Conservation (phyloP, 35 echinoderm and acorn worm species). For the Acanthaster planci region DNA sequence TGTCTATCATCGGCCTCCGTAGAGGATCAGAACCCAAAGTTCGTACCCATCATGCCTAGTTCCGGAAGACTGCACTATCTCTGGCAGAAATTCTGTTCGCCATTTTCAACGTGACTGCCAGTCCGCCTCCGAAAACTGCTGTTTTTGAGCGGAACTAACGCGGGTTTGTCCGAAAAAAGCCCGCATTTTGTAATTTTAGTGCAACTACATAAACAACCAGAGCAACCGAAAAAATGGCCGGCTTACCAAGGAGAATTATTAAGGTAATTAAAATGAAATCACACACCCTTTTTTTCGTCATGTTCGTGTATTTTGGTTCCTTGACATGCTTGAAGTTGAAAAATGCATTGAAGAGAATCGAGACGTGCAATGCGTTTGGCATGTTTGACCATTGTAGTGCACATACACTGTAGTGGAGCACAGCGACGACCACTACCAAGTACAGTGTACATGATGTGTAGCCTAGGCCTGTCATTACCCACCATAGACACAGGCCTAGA, state of each 20-base stretch:
- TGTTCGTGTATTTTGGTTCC: background rate
- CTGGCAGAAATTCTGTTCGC: slow-evolving; percentile 13
- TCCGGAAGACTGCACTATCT: slow-evolving; percentile 3
- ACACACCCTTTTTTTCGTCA: slow-evolving; percentile 24
- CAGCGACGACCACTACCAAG: too few species aligned
- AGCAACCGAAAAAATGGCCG: slow-evolving; percentile 9
- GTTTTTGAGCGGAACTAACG: background rate
- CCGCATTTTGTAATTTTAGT: background rate
- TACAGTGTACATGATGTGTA: too few species aligned
- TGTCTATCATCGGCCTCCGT: background rate
- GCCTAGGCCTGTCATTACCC: too few species aligned
- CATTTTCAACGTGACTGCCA: background rate
- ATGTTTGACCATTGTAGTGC: too few species aligned
- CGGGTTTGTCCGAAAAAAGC: slow-evolving; percentile 4
- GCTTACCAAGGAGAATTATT: slow-evolving; percentile 67
- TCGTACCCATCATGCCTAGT: slow-evolving; percentile 24
- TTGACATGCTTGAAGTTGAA: too few species aligned
- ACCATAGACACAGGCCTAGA: too few species aligned
- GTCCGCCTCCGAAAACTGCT: background rate
- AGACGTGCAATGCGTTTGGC: too few species aligned
- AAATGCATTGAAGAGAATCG: too few species aligned
- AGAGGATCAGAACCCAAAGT: background rate
- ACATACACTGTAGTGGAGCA: too few species aligned
- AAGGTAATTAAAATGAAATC: slow-evolving; percentile 39
- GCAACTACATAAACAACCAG: background rate